Conservation (phyloP, 2,113 vertebrate species). For the Gracilinanus agilis region DNA sequence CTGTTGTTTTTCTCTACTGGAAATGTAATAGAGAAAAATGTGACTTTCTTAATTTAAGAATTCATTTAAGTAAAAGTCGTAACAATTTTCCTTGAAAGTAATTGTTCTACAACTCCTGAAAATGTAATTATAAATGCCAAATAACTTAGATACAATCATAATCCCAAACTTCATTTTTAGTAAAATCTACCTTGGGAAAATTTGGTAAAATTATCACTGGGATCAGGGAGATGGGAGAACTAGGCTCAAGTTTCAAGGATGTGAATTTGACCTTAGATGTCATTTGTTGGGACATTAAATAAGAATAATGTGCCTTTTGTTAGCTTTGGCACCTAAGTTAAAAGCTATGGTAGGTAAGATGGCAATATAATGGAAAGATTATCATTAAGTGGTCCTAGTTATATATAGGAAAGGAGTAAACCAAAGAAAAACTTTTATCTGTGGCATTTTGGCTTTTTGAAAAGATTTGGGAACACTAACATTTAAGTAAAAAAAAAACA, state of each 20-base stretch:
- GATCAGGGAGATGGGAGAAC: background rate
- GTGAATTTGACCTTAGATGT: background rate
- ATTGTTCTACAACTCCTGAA: background rate
- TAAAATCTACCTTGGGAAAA: background rate
- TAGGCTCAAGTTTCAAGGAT: background rate
- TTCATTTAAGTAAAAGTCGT: background rate
- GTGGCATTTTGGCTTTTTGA: background rate
- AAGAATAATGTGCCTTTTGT: background rate
- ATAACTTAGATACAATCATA: background rate
- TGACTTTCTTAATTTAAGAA: background rate
- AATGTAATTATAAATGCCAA: background rate
- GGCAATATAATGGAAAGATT: background rate
- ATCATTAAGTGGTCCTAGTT: background rate
- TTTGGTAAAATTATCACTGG: background rate
- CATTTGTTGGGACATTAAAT: background rate
- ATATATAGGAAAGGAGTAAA: background rate
- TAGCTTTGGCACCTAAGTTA: background rate
- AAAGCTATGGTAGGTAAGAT: background rate
- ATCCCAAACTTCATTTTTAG: background rate
- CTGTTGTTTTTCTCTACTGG: no score
- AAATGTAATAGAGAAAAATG: no score
- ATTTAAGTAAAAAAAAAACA: no score
- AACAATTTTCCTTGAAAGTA: background rate
- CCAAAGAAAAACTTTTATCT: background rate
- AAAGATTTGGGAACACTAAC: no score